These are phyloP conservation scores for Drosophila lacertosa DNA, from an alignment of 1,140 invertebrate species.

Conservation along the genomic window DNA sequence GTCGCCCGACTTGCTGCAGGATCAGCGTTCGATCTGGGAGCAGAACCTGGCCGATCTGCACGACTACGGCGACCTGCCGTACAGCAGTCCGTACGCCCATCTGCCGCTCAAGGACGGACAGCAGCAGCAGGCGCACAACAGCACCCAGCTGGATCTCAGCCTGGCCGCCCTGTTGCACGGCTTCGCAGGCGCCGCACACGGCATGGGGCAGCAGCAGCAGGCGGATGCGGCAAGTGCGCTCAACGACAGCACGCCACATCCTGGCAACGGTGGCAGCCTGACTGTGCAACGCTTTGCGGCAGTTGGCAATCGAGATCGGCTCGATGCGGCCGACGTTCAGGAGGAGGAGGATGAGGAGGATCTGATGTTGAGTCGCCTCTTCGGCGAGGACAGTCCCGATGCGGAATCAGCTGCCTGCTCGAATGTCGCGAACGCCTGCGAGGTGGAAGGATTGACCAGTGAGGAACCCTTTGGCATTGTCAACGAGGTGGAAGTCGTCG, in stretches of 20 bases:
- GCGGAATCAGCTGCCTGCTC: slow-evolving; percentile 23
- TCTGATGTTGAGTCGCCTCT: slow-evolving; percentile 37
- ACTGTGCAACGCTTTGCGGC: slow-evolving; percentile 37
- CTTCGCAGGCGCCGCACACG: slow-evolving; percentile 46
- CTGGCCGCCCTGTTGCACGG: slow-evolving; percentile 63
- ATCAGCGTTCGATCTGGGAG: slow-evolving; percentile 78
- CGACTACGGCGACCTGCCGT: slow-evolving; percentile 75
- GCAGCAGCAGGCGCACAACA: slow-evolving; percentile 54
- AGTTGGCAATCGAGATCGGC: too few relatives aligned
- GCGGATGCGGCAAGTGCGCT: slow-evolving; percentile 46
- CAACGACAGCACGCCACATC: slow-evolving; percentile 77
- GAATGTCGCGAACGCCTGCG: slow-evolving; percentile 59
- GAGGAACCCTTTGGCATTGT: slow-evolving; percentile 54
- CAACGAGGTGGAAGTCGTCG: slow-evolving; percentile 66
- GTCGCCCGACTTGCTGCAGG: slow-evolving; percentile 67
- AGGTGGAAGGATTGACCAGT: slow-evolving; percentile 63
- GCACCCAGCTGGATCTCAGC: slow-evolving; percentile 62
- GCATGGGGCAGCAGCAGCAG: neutral
- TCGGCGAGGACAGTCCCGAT: slow-evolving; percentile 45
- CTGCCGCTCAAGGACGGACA: slow-evolving; percentile 81
- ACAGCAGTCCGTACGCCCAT: slow-evolving; percentile 68
- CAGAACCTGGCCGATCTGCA: slow-evolving; percentile 80
- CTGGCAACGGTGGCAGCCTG: slow-evolving; percentile 50
- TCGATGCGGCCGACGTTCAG: too few relatives aligned
- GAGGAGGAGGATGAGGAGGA: slow-evolving; percentile 42